Evolutionary conservation across 2,888 invertebrate species (phyloP), one percentile per base, ranked within the genome.

Genomic region (Apamea epomidion): DNA sequence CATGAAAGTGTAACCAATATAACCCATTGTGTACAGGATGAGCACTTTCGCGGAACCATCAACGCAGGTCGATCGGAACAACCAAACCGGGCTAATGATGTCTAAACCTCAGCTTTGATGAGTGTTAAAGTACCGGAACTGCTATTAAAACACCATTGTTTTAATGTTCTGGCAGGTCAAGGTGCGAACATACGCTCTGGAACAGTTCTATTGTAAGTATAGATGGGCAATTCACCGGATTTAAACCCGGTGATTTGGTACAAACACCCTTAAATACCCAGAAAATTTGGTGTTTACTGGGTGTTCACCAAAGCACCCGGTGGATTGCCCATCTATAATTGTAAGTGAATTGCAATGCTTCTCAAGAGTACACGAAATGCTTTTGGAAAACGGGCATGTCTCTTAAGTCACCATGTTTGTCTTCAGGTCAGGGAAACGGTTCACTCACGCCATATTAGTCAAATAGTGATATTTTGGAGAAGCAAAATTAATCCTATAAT

Each of bases 81-180:
- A 73, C 71, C 25, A n/a, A 74, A 65, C 74, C 68, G 42, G 77
- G 65, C 72, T 87, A 87, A 80, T 78, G 84, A 80, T 76, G 67
- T n/a, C 37, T 67, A 60, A 37, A 58, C 58, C 48, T 74, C 48
- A 54, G 58, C 78, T 68, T 68, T 25, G 54, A 62, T 72, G 72
- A 77, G 48, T 68, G 83, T 14, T 70, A 3, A 32, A 48, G 16
- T 25, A 62, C 74, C 73, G 80, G 54, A 80, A 80, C 87, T n/a
- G 42, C 32, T 70, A 84, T 76, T 74, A 77, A 72, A 84, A 84
- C 77, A 84, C 80, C 80, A 87, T 87, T 87, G 87, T 84, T 75
- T 45, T 78, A 21, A 58, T 64, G 58, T 37, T n/a, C 45, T 51
- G 62, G 29, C 60, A 69, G 71, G 76, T 83, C 68, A 75, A 51